Percentiles rank a stretch among this genome's conserved stretches.
Evolutionary conservation across 2,888 invertebrate genomes (phyloP).

Genomic region (Cremastinae sp.): DNA sequence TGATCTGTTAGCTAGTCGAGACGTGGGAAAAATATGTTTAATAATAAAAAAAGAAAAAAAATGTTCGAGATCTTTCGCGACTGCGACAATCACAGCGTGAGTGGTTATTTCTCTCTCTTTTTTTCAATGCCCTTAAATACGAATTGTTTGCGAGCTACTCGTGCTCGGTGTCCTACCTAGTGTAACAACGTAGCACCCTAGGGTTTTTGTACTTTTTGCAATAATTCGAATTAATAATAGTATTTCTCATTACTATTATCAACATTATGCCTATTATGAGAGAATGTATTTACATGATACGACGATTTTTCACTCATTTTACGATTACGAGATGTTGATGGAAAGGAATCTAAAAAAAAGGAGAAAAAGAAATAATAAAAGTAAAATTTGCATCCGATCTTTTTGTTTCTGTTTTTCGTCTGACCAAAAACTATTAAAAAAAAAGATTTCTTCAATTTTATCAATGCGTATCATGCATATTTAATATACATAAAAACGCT

Average conservation of each 20-base stretch:
- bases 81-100: conserved; percentile 32
- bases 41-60: too few species aligned
- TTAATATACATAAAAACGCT: conserved; percentile 70
- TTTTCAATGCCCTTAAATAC: conserved; percentile 50
- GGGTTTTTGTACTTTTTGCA: conserved; percentile 79
- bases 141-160: conserved; percentile 56
- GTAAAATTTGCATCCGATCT: neutral
- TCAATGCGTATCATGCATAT: conserved; percentile 64
- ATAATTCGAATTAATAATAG: conserved; percentile 77
- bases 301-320: conserved; percentile 50
- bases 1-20: too few species aligned
- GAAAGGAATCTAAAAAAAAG: conserved; percentile 69
- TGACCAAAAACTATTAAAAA: conserved; percentile 65
- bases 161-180: conserved; percentile 71
- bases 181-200: conserved; percentile 80
- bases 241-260: conserved; percentile 67
- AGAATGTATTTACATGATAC: conserved; percentile 78
- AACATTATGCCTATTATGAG: conserved; percentile 71
- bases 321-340: conserved; percentile 72
- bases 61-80: neutral
- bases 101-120: conserved; percentile 26
- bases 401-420: conserved; percentile 54
- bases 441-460: conserved; percentile 54
- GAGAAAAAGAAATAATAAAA: conserved; percentile 54
- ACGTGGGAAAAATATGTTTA: too few species aligned